Conservation (phyloP, 2,888 invertebrate genomes). For the Drosophila merina region DNA sequence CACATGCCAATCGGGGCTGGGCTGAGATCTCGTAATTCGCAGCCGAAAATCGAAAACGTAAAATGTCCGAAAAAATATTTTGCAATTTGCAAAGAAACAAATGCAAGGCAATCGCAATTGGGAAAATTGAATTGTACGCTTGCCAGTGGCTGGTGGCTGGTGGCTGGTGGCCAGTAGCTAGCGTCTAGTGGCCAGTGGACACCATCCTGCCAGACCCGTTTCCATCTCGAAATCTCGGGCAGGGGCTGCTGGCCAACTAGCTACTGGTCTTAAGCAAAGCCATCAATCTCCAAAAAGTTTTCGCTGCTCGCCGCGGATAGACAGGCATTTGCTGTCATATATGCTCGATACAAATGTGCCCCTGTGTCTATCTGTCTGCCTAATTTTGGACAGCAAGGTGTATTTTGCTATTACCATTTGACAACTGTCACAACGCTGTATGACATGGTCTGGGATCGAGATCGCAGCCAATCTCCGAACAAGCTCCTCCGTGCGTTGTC, state of each 20-base stretch:
- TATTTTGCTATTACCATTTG: conserved; percentile 70
- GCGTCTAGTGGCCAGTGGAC: conserved; percentile 5
- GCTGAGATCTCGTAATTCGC: conserved; percentile 14
- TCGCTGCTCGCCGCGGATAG: conserved; percentile 8
- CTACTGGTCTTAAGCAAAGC: conserved; percentile 78
- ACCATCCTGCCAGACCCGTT: conserved; percentile 74
- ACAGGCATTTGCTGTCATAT: conserved; percentile 65
- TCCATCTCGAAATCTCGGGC: conserved; percentile 47
- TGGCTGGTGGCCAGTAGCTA: neutral
- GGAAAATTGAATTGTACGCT: conserved; percentile 62
- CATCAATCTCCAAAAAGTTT: conserved; percentile 66
- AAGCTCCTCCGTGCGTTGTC: conserved; percentile 34
- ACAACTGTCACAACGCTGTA: conserved; percentile 78
- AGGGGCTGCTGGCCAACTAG: conserved; percentile 11
- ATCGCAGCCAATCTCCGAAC: conserved; percentile 29
- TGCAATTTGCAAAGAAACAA: conserved; percentile 58
- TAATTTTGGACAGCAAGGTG: conserved; percentile 62
- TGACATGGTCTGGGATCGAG: conserved; percentile 58
- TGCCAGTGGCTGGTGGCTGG: neutral
- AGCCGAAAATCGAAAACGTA: conserved; percentile 47
- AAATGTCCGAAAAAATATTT: conserved; percentile 57
- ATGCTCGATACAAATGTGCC: conserved; percentile 54
- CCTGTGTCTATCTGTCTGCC: conserved; percentile 43
- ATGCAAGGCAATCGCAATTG: conserved; percentile 43
- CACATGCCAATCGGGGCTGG: conserved; percentile 45